Conservation (phyloP, 92 coral and sea anemone genomes). For the Siderastrea radians region DNA sequence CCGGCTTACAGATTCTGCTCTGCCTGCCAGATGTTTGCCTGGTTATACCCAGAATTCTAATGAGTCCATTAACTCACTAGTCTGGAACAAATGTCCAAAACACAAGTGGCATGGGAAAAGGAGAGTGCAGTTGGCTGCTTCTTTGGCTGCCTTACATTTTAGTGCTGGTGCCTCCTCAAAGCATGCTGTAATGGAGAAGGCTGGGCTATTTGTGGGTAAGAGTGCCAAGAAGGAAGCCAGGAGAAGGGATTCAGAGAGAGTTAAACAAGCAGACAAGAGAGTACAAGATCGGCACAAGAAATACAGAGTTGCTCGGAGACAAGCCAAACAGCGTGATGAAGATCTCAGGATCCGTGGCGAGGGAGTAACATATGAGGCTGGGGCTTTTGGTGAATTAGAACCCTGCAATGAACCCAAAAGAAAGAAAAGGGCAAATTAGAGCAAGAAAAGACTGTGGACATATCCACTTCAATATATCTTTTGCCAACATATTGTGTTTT, state of each 20-base stretch:
- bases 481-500: constrained; percentile 33
- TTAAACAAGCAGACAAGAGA: constrained; percentile 33
- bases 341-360: constrained; percentile 20
- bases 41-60: constrained; percentile 48
- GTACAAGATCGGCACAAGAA: constrained; percentile 27
- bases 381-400: constrained; percentile 26
- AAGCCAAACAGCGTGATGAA: constrained; percentile 49
- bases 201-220: constrained; percentile 36
- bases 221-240: constrained; percentile 29
- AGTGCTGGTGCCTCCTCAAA: constrained; percentile 47
- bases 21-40: constrained; percentile 29
- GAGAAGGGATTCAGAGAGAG: constrained; percentile 56
- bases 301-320: constrained; percentile 42
- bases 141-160: constrained; percentile 22
- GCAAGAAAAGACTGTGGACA: background rate
- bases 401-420: constrained; percentile 15
- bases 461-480: background rate
- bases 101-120: constrained; percentile 48
- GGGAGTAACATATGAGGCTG: constrained; percentile 38
- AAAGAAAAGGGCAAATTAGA: background rate
- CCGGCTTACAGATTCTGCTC: constrained; percentile 27
- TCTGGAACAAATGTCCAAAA: constrained; percentile 47
- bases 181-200: constrained; percentile 43
- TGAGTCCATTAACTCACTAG: constrained; percentile 52
- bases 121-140: constrained; percentile 35